These are phyloP conservation scores for Myiopsitta monachus DNA, from an alignment of 2,113 vertebrate genomes.

Conservation along the genomic window DNA sequence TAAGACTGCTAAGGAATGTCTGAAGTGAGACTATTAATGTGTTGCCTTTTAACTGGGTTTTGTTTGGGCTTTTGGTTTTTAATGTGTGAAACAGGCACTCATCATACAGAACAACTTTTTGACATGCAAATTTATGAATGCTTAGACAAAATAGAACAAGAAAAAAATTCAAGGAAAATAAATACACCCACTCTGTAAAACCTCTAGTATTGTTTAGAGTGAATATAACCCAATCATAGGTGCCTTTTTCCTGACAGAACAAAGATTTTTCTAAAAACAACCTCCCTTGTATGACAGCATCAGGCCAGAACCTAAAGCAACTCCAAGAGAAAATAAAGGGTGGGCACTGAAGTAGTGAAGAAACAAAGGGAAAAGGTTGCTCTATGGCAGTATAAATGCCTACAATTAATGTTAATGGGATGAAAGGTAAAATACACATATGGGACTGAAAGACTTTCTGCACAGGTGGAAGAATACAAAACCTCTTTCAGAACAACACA, in stretches of 20 bases:
- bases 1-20: not conserved
- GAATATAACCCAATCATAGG: not conserved
- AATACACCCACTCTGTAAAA: not conserved
- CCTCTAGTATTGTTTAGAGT: not conserved
- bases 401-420: not conserved
- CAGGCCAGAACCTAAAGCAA: not conserved
- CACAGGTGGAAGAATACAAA: not conserved
- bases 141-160: not conserved
- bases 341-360: constrained; percentile 12
- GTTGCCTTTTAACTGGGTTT: not conserved
- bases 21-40: not conserved
- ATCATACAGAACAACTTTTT: not conserved
- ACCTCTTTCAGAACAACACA: not conserved
- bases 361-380: not conserved
- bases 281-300: not conserved
- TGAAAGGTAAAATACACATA: not conserved
- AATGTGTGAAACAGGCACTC: not conserved
- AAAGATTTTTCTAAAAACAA: not conserved
- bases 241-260: not conserved
- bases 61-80: not conserved
- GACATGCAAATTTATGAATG: not conserved
- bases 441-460: not conserved
- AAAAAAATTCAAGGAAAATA: not conserved
- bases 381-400: not conserved
- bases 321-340: not conserved